A percentile compares a stretch with the other conserved stretches of the same genome.
phyloP scores from a whole-genome alignment of 2,113 vertebrate species.

The Chloropsis hardwickii region DNA sequence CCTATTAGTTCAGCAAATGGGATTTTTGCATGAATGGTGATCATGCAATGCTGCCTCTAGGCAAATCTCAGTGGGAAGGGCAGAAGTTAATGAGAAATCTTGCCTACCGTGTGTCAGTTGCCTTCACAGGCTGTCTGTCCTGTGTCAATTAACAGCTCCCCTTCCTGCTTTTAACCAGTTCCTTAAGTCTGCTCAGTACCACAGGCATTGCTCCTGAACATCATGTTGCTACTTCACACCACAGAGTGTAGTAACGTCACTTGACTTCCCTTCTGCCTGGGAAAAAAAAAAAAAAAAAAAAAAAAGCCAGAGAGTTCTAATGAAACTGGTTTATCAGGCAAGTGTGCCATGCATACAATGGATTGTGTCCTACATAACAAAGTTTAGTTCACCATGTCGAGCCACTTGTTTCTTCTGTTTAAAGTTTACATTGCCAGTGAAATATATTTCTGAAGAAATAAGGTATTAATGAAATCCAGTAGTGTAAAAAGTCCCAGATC shows the following conservation, averaged over 20 bases:
- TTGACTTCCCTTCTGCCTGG: background rate
- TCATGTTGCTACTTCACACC: background rate
- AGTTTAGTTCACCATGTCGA: background rate
- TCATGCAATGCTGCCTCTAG: background rate
- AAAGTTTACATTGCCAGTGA: background rate
- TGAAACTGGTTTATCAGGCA: background rate
- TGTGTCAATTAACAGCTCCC: background rate
- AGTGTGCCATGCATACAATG: background rate
- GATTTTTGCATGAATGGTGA: background rate
- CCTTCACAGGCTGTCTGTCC: background rate
- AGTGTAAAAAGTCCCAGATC: background rate
- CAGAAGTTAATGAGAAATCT: background rate
- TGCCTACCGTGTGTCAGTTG: background rate
- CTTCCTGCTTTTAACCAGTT: background rate
- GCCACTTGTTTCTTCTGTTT: background rate
- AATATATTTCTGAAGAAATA: background rate
- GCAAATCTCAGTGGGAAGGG: background rate
- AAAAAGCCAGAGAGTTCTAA: background rate
- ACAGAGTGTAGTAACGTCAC: background rate
- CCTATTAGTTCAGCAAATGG: background rate
- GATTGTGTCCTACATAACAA: accelerated
- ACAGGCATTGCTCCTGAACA: background rate
- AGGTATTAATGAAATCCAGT: background rate
- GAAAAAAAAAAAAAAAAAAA: too few species aligned
- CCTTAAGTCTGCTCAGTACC: background rate